Percentiles rank a stretch among this genome's conserved stretches.
These are phyloP conservation scores for Python bivittatus DNA, from an alignment of 2,113 vertebrate genomes.

Conservation along the genomic window DNA sequence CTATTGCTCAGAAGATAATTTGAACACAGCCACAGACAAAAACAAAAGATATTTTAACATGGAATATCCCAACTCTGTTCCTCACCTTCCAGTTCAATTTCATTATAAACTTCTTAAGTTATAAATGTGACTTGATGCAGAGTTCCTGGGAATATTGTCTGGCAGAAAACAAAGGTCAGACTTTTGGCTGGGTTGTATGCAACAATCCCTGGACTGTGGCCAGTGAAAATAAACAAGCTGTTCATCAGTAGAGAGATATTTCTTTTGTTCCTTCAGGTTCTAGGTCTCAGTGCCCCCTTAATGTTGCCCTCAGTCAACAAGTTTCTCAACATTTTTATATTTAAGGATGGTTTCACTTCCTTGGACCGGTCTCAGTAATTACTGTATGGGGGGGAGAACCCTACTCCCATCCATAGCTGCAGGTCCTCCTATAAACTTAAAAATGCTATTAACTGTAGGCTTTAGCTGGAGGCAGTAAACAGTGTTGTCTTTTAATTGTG, in stretches of 20 bases:
- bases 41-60: neutral
- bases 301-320: neutral
- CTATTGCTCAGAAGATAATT: neutral
- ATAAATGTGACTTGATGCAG: neutral
- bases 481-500: constrained; percentile 17
- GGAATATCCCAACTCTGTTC: neutral
- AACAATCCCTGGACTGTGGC: neutral
- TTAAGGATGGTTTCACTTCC: neutral
- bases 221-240: neutral
- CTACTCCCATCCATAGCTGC: neutral
- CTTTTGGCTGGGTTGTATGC: neutral
- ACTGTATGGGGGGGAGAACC: neutral
- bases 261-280: neutral
- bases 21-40: neutral
- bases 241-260: neutral
- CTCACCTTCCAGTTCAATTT: neutral
- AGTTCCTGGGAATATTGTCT: neutral
- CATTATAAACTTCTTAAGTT: neutral
- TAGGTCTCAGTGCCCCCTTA: neutral
- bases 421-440: neutral
- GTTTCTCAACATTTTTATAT: neutral
- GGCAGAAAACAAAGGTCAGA: neutral
- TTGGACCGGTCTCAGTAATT: neutral
- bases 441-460: constrained; percentile 12
- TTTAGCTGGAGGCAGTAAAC: constrained; percentile 1